Evolutionary conservation across 2,113 vertebrate genomes (phyloP).

Genomic region (Gopherus evgoodei): DNA sequence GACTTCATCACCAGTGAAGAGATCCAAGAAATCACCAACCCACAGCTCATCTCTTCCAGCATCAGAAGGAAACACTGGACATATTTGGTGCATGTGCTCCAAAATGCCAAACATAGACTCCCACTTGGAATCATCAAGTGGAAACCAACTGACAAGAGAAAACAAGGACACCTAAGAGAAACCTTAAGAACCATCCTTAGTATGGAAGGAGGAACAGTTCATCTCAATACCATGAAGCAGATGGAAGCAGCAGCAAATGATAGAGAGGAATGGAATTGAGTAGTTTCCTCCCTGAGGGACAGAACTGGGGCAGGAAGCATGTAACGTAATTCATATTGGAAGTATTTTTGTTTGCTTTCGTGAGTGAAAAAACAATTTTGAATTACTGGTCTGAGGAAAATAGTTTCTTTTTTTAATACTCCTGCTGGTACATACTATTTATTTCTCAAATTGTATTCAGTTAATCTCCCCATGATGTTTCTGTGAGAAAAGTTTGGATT

Average conservation of each 20-base stretch:
- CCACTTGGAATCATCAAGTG: not conserved
- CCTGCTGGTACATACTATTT: not conserved
- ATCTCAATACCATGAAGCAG: not conserved
- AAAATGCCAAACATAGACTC: not conserved
- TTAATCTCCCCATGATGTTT: not conserved
- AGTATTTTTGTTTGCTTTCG: not conserved
- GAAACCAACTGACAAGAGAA: not conserved
- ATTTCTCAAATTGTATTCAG: not conserved
- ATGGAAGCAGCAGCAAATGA: not conserved
- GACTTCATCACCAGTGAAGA: not conserved
- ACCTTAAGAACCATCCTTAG: not conserved
- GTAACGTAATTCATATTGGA: not conserved
- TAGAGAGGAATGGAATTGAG: not conserved
- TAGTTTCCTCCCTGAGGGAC: not conserved
- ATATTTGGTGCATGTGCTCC: not conserved
- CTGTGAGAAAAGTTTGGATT: not conserved
- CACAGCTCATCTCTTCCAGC: not conserved
- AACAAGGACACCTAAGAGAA: not conserved
- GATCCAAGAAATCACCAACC: not conserved
- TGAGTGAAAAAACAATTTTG: not conserved
- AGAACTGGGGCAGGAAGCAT: not conserved
- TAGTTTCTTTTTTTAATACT: not conserved
- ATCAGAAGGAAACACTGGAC: not conserved
- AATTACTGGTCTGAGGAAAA: not conserved
- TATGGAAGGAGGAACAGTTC: not conserved